phyloP scores from a whole-genome alignment of 2,888 invertebrate species.

The Patella pellucida region DNA sequence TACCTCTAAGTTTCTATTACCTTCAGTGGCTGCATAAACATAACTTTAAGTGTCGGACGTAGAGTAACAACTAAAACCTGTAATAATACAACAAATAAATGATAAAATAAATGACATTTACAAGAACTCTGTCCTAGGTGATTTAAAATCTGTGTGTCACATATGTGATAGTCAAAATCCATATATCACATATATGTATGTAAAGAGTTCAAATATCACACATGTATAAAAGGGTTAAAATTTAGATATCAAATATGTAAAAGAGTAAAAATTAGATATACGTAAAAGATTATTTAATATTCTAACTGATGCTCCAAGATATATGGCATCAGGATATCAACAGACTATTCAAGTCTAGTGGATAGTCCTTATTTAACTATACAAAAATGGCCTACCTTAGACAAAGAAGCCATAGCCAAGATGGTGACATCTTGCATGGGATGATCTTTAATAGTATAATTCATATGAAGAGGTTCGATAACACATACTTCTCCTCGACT shows the following conservation, averaged over 20 bases:
- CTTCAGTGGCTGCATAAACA: slow-evolving; percentile 83
- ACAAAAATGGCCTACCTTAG: slow-evolving; percentile 77
- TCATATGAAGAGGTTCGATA: slow-evolving; percentile 79
- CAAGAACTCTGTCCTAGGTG: too few relatives aligned
- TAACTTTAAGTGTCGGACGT: slow-evolving; percentile 82
- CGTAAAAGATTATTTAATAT: not conserved
- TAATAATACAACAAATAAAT: slow-evolving; percentile 6
- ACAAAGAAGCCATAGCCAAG: slow-evolving; percentile 93
- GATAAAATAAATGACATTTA: too few relatives aligned
- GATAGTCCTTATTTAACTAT: not conserved
- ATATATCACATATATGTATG: too few relatives aligned
- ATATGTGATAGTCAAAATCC: too few relatives aligned
- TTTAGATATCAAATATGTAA: not conserved
- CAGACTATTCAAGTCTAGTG: not conserved
- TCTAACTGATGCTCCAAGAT: not conserved
- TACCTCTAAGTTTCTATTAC: slow-evolving; percentile 59
- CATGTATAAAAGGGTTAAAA: too few relatives aligned
- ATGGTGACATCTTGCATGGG: slow-evolving; percentile 83
- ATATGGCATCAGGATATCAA: not conserved
- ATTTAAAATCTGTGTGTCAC: too few relatives aligned
- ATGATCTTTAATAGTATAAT: slow-evolving; percentile 74
- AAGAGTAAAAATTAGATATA: not conserved
- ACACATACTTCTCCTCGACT: slow-evolving; percentile 93
- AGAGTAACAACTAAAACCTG: slow-evolving; percentile 84
- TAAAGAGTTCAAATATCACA: too few relatives aligned